These are phyloP conservation scores for Pristis pectinata DNA, from an alignment of 2,797 vertebrate species.

Conservation along the genomic window DNA sequence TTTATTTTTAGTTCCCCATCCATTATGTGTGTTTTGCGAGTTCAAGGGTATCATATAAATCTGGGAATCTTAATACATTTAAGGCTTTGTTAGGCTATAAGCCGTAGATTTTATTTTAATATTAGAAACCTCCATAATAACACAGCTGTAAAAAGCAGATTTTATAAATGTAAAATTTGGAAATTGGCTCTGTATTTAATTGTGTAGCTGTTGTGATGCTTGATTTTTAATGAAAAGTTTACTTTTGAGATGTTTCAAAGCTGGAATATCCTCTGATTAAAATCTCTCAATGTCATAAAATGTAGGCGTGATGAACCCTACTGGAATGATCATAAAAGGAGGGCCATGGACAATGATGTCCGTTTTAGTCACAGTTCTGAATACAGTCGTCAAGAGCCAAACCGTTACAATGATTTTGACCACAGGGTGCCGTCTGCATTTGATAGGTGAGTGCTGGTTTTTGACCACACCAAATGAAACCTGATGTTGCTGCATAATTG, in stretches of 20 bases:
- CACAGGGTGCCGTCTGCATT: conserved; percentile 71
- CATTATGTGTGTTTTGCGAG: not conserved
- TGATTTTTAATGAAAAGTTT: not conserved
- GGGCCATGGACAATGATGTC: conserved; percentile 74
- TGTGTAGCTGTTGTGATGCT: not conserved
- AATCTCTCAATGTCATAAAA: not conserved
- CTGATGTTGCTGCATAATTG: not conserved
- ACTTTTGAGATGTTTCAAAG: conserved; percentile 39
- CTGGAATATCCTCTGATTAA: not conserved
- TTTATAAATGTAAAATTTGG: not conserved
- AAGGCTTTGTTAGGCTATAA: not conserved
- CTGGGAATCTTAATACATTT: not conserved
- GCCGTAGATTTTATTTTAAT: not conserved
- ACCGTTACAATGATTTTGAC: conserved; percentile 83
- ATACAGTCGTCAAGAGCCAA: conserved; percentile 75
- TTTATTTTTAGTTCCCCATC: not conserved
- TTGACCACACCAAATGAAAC: not conserved
- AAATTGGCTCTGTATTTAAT: not conserved
- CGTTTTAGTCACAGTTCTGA: conserved; percentile 79
- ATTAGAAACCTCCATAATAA: not conserved
- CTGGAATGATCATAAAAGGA: conserved; percentile 90
- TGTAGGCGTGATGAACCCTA: conserved; percentile 83
- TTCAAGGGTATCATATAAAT: not conserved
- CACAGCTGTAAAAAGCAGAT: not conserved
- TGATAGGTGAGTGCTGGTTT: conserved; percentile 66